Evolutionary conservation across 2,113 vertebrate genomes (phyloP).

Genomic region (Camelus dromedarius): DNA sequence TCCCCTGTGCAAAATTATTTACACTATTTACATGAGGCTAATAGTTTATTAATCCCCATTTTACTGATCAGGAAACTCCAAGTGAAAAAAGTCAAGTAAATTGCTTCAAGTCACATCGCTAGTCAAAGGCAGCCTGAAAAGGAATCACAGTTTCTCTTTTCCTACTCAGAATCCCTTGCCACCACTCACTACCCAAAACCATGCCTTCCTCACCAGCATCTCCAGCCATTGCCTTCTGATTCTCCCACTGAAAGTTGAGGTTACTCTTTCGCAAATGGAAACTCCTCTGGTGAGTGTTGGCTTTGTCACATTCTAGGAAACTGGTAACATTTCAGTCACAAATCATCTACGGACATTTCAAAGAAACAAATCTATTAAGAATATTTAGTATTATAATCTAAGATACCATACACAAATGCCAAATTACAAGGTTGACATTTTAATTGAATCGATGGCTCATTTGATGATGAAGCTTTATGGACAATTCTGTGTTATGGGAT

Average conservation of each 20-base stretch:
- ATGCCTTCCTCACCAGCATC: not conserved
- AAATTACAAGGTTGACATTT: slow-evolving; percentile 11
- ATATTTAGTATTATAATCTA: not conserved
- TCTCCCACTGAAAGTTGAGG: not conserved
- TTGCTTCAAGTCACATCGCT: not conserved
- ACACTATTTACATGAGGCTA: not conserved
- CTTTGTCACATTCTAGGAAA: slow-evolving; percentile 5
- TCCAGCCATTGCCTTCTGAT: not conserved
- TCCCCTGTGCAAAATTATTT: not conserved
- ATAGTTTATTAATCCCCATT: not conserved
- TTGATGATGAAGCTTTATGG: slow-evolving; percentile 33
- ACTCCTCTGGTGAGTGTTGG: not conserved
- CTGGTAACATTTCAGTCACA: not conserved
- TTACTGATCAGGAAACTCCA: not conserved
- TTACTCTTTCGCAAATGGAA: not conserved
- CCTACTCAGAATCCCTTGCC: not conserved
- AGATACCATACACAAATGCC: not conserved
- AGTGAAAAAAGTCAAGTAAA: not conserved
- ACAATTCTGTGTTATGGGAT: not conserved
- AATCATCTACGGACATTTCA: not conserved
- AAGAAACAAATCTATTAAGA: slow-evolving; percentile 9
- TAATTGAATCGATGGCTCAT: slow-evolving; percentile 12
- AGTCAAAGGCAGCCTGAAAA: not conserved
- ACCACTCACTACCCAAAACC: not conserved
- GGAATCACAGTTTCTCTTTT: not conserved